These are phyloP conservation scores for Achroia grisella DNA, from an alignment of 1,140 invertebrate genomes.

Conservation along the genomic window DNA sequence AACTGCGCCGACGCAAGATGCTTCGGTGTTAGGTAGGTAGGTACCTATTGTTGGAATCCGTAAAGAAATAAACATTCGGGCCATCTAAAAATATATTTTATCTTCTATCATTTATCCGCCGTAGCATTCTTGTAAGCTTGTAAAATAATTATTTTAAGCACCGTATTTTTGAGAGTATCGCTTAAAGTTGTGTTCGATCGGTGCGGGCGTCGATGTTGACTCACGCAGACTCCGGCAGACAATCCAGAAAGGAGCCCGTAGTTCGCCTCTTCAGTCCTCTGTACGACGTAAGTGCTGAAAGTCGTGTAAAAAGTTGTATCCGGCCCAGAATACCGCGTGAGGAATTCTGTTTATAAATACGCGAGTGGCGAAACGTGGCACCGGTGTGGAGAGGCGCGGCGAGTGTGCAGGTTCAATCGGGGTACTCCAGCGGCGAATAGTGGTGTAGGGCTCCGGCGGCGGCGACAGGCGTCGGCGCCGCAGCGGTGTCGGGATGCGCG, in stretches of 20 bases:
- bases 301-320: conserved; percentile 72
- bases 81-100: conserved; percentile 26
- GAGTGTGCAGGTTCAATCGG: background rate
- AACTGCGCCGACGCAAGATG: no score
- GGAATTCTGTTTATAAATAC: conserved; percentile 71
- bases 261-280: conserved; percentile 57
- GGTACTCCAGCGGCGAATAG: conserved; percentile 9
- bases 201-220: conserved; percentile 33
- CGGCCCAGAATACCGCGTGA: conserved; percentile 50
- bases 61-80: conserved; percentile 19
- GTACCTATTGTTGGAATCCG: conserved; percentile 12
- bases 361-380: conserved; percentile 18
- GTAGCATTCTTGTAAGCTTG: conserved; percentile 26
- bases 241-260: conserved; percentile 30
- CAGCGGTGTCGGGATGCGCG: conserved; percentile 25
- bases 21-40: no score
- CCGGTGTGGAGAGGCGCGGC: conserved; percentile 8
- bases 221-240: conserved; percentile 52
- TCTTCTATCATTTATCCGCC: conserved; percentile 35
- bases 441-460: conserved; percentile 9
- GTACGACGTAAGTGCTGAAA: conserved; percentile 68
- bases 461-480: conserved; percentile 8
- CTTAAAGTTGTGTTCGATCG: conserved; percentile 27
- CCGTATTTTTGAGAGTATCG: conserved; percentile 33
- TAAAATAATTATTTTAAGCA: conserved; percentile 45